Base-by-base conservation (phyloP, 2,888 invertebrate species). In the Ecdyonurus torrentis region DNA sequence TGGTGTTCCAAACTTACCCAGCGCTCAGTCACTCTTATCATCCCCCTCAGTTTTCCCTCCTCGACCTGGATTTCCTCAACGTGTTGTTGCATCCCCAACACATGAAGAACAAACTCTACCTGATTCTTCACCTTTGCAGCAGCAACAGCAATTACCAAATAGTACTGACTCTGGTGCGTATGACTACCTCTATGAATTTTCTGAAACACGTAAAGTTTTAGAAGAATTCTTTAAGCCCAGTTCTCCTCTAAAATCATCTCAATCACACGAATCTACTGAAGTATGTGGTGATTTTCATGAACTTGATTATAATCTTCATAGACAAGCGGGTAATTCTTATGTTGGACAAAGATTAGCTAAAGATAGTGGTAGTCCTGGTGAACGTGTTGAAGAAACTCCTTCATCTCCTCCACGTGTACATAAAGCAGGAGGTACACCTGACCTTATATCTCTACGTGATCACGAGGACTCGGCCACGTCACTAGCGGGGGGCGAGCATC, bases 181-280 rank as follows among this genome's bases (percentile, higher is more conserved):
- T 73, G 91, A 92, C 78, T 91, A 91, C 76, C 75, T 91, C 66
- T 92, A 92, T 74, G 93, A 93, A 76, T 92, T 92, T 76, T 92
- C 92, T 0, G 92, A 93, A 76, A 93, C 93, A 23, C 80, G 91
- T 67, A 92, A 92, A 77, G 92, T 93, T 59, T 78, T 93, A 58
- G 92, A 93, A 72, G 92, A 93, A 76, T 93, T 93, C 77, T 93
- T 92, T 78, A 86, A 89, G 74, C 88, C 64, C 15, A 55, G 55
- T 55, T 55, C 55, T 5, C 55, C 55, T 7, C 55, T 20, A 7
- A n/a, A n/a, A n/a, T 5, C 15, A 10, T 37, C 37, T 37, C 63
- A 58, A 23, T 23, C 50, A 22, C 23, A 24, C 2, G 25, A 19
- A n/a, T 25, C 58, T 10, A 25, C 50, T 2, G 63, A 59, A 15